These are phyloP conservation scores for Alcis repandata DNA, from an alignment of 2,888 invertebrate genomes.

Conservation along the genomic window DNA sequence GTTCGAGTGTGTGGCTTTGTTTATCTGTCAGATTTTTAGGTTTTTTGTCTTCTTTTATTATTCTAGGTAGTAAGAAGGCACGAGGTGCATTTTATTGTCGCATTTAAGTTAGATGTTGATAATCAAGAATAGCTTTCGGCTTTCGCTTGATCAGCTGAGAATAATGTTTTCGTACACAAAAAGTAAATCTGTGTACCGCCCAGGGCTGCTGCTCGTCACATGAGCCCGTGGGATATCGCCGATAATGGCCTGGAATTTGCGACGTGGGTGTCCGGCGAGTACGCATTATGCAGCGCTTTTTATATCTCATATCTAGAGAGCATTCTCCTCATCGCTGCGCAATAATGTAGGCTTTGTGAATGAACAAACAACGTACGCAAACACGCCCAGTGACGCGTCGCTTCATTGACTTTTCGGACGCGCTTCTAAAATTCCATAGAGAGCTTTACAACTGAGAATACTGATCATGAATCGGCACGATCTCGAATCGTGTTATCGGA, in stretches of 20 bases:
- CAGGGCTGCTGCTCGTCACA: slow-evolving; percentile 75
- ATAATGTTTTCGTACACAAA: slow-evolving; percentile 67
- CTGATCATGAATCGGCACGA: slow-evolving; percentile 19
- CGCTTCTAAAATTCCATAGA: slow-evolving; percentile 53
- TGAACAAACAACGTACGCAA: slow-evolving; percentile 68
- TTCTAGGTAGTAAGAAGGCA: too few relatives aligned
- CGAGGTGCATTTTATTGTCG: slow-evolving; percentile 31
- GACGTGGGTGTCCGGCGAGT: slow-evolving; percentile 81
- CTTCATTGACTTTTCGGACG: slow-evolving; percentile 52
- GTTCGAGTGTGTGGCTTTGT: too few relatives aligned
- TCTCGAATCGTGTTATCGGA: slow-evolving; percentile 22
- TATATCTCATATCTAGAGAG: slow-evolving; percentile 63
- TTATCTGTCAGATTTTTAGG: too few relatives aligned
- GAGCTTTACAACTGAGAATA: slow-evolving; percentile 32
- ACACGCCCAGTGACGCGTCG: slow-evolving; percentile 66
- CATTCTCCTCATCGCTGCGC: slow-evolving; percentile 69
- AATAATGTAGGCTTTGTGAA: slow-evolving; percentile 74
- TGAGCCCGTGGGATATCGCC: slow-evolving; percentile 79
- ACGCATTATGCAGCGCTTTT: slow-evolving; percentile 77
- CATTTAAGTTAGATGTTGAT: slow-evolving; percentile 42
- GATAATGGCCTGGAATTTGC: slow-evolving; percentile 75
- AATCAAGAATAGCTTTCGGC: slow-evolving; percentile 53
- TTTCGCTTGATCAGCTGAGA: slow-evolving; percentile 68
- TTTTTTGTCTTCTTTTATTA: too few relatives aligned
- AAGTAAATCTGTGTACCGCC: slow-evolving; percentile 75